These are phyloP conservation scores for Augochlorella aurata DNA, from an alignment of 2,888 invertebrate species.

Conservation along the genomic window DNA sequence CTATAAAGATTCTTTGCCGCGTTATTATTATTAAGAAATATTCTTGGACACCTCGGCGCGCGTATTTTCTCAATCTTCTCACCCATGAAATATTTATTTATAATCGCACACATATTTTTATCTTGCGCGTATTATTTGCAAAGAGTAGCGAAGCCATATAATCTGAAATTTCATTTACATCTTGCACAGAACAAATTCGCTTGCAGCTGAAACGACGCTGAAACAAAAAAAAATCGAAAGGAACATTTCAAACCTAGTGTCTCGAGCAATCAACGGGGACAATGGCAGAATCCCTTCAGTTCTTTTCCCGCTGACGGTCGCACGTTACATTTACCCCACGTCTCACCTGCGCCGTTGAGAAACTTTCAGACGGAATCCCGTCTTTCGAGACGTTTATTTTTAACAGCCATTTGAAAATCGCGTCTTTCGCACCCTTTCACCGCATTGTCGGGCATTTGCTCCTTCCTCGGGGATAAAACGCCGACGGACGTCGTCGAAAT, in stretches of 20 bases:
- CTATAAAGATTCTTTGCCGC: not conserved
- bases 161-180: not conserved
- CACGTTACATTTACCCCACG: not conserved
- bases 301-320: not conserved
- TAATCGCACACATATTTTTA: not conserved
- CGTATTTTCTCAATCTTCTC: not conserved
- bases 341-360: not conserved
- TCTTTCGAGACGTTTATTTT: constrained; percentile 1
- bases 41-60: not conserved
- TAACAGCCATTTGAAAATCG: constrained; percentile 7
- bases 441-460: constrained; percentile 28
- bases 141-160: too few species aligned
- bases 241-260: not conserved
- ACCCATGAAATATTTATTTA: not conserved
- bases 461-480: not conserved
- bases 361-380: not conserved
- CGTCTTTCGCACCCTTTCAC: constrained; percentile 14
- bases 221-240: not conserved
- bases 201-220: not conserved
- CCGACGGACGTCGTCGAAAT: constrained; percentile 17
- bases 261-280: not conserved
- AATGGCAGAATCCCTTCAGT: not conserved
- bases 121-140: not conserved
- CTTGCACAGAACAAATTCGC: not conserved
- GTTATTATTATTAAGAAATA: not conserved